Percentiles rank a stretch among this genome's conserved stretches.
These are phyloP conservation scores for Spermophilus dauricus DNA, from an alignment of 2,113 vertebrate species.

Conservation along the genomic window DNA sequence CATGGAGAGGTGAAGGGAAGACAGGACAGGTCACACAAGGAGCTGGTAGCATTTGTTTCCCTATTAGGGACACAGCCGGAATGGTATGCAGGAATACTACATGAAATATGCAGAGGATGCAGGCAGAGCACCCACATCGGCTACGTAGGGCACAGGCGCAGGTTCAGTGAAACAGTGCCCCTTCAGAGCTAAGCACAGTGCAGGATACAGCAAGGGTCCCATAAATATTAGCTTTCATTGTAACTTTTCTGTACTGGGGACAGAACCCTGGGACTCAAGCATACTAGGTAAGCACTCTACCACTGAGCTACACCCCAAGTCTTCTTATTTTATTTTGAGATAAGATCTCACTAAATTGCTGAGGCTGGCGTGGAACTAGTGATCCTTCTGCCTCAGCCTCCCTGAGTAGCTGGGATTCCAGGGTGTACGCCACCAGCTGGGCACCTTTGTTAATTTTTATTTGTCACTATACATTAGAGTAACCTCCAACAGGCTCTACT, in stretches of 20 bases:
- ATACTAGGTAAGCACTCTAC: background rate
- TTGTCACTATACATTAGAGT: background rate
- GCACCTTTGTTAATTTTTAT: background rate
- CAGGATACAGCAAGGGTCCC: background rate
- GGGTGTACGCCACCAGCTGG: background rate
- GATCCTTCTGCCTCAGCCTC: background rate
- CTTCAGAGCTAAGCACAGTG: background rate
- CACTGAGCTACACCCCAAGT: background rate
- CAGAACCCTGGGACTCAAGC: background rate
- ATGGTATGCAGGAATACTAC: background rate
- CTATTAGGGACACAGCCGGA: background rate
- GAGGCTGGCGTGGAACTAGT: background rate
- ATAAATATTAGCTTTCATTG: background rate
- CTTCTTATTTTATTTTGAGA: background rate
- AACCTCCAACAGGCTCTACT: background rate
- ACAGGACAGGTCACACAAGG: background rate
- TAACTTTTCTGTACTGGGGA: background rate
- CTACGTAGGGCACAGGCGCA: fast-evolving
- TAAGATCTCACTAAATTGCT: background rate
- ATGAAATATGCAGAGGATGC: fast-evolving
- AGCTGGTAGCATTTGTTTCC: background rate
- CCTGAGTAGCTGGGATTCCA: background rate
- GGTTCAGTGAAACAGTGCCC: background rate
- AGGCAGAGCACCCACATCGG: background rate
- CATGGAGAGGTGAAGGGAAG: background rate